A percentile compares a stretch with the other conserved stretches of the same genome.
Conservation (phyloP, 2,888 invertebrate genomes). For the Endomychus coccineus region DNA sequence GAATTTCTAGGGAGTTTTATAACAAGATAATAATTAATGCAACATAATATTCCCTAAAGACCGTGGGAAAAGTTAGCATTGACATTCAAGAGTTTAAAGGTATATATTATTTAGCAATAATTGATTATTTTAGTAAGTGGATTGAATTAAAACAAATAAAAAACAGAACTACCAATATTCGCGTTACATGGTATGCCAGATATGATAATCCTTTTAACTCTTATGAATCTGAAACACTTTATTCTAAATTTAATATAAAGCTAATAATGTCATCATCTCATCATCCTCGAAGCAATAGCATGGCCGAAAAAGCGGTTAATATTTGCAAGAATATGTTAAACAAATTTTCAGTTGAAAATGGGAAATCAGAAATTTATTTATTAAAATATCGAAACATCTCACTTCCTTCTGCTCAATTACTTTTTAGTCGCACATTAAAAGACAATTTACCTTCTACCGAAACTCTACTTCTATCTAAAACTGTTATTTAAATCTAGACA, state of each 20-base stretch:
- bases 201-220: too few species aligned
- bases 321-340: slow-evolving; percentile 2
- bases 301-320: slow-evolving; percentile 1
- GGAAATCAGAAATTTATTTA: neutral
- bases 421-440: slow-evolving; percentile 3
- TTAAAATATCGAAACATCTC: slow-evolving; percentile 1
- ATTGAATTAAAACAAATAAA: slow-evolving; percentile 1
- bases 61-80: slow-evolving; percentile 3
- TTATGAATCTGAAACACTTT: slow-evolving; percentile 1
- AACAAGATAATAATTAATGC: slow-evolving; percentile 1
- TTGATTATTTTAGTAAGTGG: slow-evolving; percentile 4
- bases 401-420: slow-evolving; percentile 1
- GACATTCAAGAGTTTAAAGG: slow-evolving; percentile 2
- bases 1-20: too few species aligned
- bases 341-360: slow-evolving; percentile 2
- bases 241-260: neutral
- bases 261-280: neutral
- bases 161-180: neutral
- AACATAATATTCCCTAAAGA: neutral
- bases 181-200: too few species aligned
- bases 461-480: neutral
- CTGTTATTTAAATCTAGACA: slow-evolving; percentile 1
- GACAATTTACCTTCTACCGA: slow-evolving; percentile 3
- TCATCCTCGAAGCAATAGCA: neutral
- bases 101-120: slow-evolving; percentile 1